A percentile compares a stretch with the other conserved stretches of the same genome.
These are phyloP conservation scores for Hippocampus kuda DNA, from an alignment of 2,797 vertebrate genomes.

Conservation along the genomic window DNA sequence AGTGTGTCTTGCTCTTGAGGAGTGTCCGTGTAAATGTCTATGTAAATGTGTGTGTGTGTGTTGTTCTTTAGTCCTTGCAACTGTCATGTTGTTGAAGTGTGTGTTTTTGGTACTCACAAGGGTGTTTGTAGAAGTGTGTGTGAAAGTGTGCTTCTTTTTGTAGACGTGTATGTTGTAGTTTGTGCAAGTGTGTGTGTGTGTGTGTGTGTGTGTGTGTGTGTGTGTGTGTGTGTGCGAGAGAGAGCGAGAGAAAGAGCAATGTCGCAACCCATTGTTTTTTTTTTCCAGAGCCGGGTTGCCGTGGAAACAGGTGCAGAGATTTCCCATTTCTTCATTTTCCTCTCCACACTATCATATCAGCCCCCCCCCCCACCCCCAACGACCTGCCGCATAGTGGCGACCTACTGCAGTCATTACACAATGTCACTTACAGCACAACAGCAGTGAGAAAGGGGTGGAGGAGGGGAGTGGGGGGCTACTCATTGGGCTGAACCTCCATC, in stretches of 20 bases:
- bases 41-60: too few species aligned
- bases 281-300: conserved; percentile 72
- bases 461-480: conserved; percentile 28
- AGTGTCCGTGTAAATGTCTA: too few species aligned
- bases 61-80: too few species aligned
- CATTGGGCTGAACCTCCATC: conserved; percentile 33
- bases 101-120: too few species aligned
- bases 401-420: conserved; percentile 71
- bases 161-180: too few species aligned
- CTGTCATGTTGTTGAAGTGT: too few species aligned
- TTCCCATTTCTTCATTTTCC: conserved; percentile 67
- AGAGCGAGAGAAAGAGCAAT: background rate
- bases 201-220: background rate
- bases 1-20: too few species aligned
- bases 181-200: background rate
- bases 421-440: conserved; percentile 45
- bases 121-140: too few species aligned
- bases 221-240: too few species aligned
- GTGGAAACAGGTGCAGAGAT: conserved; percentile 76
- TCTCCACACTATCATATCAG: conserved; percentile 60
- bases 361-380: conserved; percentile 39
- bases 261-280: conserved; percentile 51
- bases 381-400: conserved; percentile 66
- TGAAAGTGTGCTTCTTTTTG: too few species aligned
- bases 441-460: conserved; percentile 31